Percentiles rank a stretch among this genome's conserved stretches.
These are phyloP conservation scores for Cataglyphis livida DNA, from an alignment of 2,888 invertebrate genomes.

Conservation along the genomic window DNA sequence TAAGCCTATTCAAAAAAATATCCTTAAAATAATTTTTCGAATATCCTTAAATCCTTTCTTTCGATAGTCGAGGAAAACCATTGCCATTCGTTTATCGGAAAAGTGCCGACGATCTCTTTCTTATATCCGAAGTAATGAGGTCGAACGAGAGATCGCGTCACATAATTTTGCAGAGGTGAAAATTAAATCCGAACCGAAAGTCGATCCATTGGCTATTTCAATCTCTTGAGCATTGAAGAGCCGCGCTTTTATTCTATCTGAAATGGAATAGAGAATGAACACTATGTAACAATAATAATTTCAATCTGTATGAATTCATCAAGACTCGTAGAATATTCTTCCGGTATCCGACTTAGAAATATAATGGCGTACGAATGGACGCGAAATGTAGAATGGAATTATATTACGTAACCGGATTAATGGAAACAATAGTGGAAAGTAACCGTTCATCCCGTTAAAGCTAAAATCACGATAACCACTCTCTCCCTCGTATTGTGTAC, in stretches of 20 bases:
- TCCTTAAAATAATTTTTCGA: not conserved
- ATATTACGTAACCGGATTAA: slow-evolving; percentile 16
- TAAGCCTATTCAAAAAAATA: not conserved
- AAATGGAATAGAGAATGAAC: not conserved
- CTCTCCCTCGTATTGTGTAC: not conserved
- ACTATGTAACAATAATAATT: not conserved
- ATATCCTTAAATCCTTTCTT: slow-evolving; percentile 1
- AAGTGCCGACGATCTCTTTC: not conserved
- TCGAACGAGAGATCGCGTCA: slow-evolving; percentile 21
- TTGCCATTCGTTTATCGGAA: slow-evolving; percentile 9
- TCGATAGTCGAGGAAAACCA: not conserved
- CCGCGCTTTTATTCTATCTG: not conserved
- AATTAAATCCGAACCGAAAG: slow-evolving; percentile 13
- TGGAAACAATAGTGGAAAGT: slow-evolving; percentile 5
- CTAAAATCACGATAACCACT: not conserved
- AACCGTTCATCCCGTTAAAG: not conserved
- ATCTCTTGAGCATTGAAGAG: not conserved
- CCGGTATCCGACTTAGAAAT: not conserved
- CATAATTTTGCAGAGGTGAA: slow-evolving; percentile 21
- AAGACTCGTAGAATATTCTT: not conserved
- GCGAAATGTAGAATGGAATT: not conserved
- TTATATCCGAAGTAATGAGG: slow-evolving; percentile 5
- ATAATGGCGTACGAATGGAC: not conserved
- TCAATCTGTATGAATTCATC: not conserved
- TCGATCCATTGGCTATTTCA: not conserved